These are phyloP conservation scores for Semnopithecus entellus DNA, from an alignment of 2,113 vertebrate species.

Conservation along the genomic window DNA sequence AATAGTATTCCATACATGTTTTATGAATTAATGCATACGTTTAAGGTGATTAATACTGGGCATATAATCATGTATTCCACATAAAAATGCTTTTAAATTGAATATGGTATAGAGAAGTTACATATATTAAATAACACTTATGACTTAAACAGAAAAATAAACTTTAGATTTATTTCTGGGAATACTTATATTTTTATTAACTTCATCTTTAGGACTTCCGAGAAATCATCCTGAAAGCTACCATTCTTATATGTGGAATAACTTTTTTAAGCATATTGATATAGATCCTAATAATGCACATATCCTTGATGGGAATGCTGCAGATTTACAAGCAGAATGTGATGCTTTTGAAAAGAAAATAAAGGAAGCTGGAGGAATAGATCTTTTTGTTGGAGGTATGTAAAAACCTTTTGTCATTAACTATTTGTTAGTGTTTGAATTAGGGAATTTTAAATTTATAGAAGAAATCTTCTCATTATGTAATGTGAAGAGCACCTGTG, in stretches of 20 bases:
- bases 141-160: not conserved
- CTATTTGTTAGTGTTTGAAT: constrained; percentile 2
- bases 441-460: not conserved
- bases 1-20: not conserved
- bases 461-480: not conserved
- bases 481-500: not conserved
- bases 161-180: constrained; percentile 35
- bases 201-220: constrained; percentile 85
- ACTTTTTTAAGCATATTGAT: constrained; percentile 90
- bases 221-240: constrained; percentile 91
- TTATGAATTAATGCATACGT: not conserved
- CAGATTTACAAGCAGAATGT: constrained; percentile 88
- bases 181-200: constrained; percentile 49
- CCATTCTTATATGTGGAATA: constrained; percentile 92
- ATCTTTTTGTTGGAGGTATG: constrained; percentile 90
- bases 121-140: not conserved
- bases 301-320: constrained; percentile 89
- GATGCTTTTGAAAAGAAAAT: constrained; percentile 90
- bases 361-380: constrained; percentile 89
- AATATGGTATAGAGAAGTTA: not conserved
- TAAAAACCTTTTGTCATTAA: not conserved
- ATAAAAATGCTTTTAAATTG: not conserved
- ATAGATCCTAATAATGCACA: constrained; percentile 90
- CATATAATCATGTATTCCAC: not conserved
- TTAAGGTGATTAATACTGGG: not conserved